Conservation (phyloP, 2,797 vertebrate genomes). For the Chaetophractus vellerosus region DNA sequence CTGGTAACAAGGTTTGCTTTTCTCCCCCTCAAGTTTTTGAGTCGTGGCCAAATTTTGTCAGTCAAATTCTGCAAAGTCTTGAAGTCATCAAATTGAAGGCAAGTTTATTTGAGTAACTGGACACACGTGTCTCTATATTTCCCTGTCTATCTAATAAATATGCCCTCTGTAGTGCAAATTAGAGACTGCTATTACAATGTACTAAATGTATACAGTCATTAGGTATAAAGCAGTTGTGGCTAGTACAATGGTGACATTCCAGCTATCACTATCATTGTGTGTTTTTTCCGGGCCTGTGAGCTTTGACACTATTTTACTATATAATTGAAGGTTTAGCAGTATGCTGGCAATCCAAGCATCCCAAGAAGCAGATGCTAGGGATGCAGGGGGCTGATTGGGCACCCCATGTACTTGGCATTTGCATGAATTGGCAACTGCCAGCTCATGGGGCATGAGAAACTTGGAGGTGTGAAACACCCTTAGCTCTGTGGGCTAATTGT, state of each 20-base stretch:
- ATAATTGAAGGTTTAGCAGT: conserved; percentile 63
- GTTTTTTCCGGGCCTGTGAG: conserved; percentile 73
- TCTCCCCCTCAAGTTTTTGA: conserved; percentile 63
- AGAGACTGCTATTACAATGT: conserved; percentile 25
- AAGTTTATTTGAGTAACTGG: conserved; percentile 64
- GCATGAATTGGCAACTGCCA: conserved; percentile 60
- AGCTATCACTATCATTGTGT: conserved; percentile 61
- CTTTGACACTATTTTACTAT: conserved; percentile 64
- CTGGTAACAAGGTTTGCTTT: conserved; percentile 42
- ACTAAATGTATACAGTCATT: not conserved
- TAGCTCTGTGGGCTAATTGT: conserved; percentile 69
- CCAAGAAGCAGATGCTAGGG: conserved; percentile 76
- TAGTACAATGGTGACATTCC: conserved; percentile 47
- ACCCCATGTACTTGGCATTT: conserved; percentile 77
- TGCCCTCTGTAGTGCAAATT: conserved; percentile 62
- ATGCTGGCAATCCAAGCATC: conserved; percentile 66
- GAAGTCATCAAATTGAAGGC: conserved; percentile 63
- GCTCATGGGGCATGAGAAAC: conserved; percentile 51
- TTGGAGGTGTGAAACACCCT: conserved; percentile 40
- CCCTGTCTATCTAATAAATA: conserved; percentile 52
- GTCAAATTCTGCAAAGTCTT: conserved; percentile 72
- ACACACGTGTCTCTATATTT: conserved; percentile 5
- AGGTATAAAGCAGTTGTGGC: conserved; percentile 36
- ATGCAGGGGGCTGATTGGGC: conserved; percentile 74
- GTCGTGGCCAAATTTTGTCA: conserved; percentile 75